phyloP scores from a whole-genome alignment of 2,113 vertebrate species.

The Tyto alba region DNA sequence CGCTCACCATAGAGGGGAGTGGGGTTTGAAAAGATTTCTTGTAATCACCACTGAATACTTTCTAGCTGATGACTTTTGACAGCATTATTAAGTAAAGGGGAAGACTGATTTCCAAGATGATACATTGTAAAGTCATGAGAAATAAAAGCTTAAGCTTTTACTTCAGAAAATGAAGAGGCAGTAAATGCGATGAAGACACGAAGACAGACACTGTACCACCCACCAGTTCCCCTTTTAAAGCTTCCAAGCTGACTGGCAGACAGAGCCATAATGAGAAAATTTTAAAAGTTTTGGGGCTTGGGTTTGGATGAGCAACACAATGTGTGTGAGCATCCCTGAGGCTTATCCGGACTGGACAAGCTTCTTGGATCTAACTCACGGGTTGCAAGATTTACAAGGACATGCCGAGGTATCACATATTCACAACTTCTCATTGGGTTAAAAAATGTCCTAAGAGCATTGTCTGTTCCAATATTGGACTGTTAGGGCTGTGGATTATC shows the following conservation, averaged over 20 bases:
- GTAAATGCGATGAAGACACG: constrained; percentile 5
- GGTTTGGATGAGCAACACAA: constrained; percentile 7
- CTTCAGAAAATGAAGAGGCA: constrained; percentile 34
- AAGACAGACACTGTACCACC: constrained; percentile 38
- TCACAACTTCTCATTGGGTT: not conserved
- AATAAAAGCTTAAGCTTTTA: constrained; percentile 7
- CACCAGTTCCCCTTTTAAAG: constrained; percentile 17
- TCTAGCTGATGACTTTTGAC: constrained; percentile 41
- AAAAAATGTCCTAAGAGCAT: not conserved
- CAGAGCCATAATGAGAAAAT: not conserved
- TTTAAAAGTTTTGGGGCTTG: not conserved
- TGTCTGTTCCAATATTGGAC: not conserved
- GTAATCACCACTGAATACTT: not conserved
- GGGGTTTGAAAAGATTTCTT: not conserved
- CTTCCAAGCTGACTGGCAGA: constrained; percentile 32
- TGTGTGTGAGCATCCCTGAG: not conserved
- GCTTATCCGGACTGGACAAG: not conserved
- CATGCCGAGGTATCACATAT: not conserved
- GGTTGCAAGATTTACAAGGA: not conserved
- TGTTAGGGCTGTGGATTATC: not conserved
- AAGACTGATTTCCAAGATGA: constrained; percentile 54
- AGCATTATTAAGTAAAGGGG: constrained; percentile 9
- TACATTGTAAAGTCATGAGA: constrained; percentile 32
- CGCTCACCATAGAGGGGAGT: not conserved
- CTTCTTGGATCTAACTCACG: not conserved